A percentile compares a stretch with the other conserved stretches of the same genome.
Conservation (phyloP, 2,113 vertebrate genomes). For the Zosterops japonicus region DNA sequence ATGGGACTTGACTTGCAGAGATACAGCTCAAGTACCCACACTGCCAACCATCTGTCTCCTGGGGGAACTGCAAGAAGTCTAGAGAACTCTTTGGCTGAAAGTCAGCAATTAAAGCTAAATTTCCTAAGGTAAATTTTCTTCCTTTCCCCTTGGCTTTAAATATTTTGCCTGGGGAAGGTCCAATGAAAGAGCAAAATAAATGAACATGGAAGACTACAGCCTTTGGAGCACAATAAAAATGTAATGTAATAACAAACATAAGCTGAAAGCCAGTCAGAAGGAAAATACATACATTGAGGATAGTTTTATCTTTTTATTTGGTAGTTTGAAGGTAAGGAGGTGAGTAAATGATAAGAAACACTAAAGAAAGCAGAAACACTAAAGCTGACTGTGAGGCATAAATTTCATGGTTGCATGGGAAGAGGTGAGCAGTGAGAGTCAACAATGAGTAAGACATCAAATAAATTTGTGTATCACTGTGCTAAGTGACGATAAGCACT, state of each 20-base stretch:
- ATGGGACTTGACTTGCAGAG: neutral
- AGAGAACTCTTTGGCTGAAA: neutral
- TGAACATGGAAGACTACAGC: neutral
- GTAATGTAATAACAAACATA: neutral
- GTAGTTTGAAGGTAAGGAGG: neutral
- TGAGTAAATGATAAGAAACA: neutral
- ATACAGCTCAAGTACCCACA: accelerated
- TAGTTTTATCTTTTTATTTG: neutral
- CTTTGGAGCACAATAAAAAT: neutral
- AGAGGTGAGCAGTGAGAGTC: neutral
- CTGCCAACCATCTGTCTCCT: neutral
- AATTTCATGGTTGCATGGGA: neutral
- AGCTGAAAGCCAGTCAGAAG: neutral
- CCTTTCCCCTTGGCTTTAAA: neutral
- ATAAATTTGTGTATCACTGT: neutral
- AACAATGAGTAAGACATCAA: neutral
- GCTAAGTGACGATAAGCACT: neutral
- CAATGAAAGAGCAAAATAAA: neutral
- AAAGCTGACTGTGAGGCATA: neutral
- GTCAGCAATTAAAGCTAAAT: neutral
- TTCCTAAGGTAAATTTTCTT: neutral
- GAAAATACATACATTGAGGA: neutral
- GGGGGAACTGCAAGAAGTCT: neutral
- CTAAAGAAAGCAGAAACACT: neutral
- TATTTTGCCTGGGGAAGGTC: neutral